phyloP scores from a whole-genome alignment of 1,140 invertebrate species.

The Chironomus tepperi region DNA sequence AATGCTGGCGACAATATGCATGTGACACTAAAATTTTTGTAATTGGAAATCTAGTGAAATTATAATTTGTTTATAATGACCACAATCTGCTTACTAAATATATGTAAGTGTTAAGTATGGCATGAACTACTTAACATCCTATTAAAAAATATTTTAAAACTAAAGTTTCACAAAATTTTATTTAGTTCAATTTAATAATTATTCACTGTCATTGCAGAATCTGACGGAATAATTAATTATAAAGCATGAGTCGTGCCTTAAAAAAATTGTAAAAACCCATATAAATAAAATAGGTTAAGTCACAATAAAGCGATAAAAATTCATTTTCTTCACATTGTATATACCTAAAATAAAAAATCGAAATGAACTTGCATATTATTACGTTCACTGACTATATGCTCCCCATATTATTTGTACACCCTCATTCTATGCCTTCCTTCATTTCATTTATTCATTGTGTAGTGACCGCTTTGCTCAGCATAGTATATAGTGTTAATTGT shows the following conservation, averaged over 20 bases:
- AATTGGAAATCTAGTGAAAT: not conserved
- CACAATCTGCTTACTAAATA: too few species aligned
- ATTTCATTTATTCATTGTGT: not conserved
- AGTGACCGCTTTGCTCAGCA: not conserved
- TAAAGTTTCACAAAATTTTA: too few species aligned
- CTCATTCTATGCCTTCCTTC: not conserved
- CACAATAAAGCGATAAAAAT: not conserved
- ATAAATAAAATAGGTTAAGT: not conserved
- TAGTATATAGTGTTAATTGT: conserved; percentile 20
- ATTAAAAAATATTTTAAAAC: too few species aligned
- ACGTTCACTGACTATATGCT: not conserved
- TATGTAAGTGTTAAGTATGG: too few species aligned
- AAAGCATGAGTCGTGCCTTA: not conserved
- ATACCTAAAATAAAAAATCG: not conserved
- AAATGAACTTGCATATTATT: conserved; percentile 2
- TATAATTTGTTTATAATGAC: too few species aligned
- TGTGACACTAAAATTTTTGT: not conserved
- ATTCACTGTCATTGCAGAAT: too few species aligned
- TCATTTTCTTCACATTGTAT: not conserved
- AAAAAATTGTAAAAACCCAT: not conserved
- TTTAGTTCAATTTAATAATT: too few species aligned
- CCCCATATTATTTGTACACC: not conserved
- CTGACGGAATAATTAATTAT: too few species aligned
- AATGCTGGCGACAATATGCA: not conserved
- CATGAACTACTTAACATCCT: too few species aligned